Percentiles rank a stretch among this genome's conserved stretches.
Evolutionary conservation across 2,797 vertebrate genomes (phyloP).

Genomic region (Danio choprae): DNA sequence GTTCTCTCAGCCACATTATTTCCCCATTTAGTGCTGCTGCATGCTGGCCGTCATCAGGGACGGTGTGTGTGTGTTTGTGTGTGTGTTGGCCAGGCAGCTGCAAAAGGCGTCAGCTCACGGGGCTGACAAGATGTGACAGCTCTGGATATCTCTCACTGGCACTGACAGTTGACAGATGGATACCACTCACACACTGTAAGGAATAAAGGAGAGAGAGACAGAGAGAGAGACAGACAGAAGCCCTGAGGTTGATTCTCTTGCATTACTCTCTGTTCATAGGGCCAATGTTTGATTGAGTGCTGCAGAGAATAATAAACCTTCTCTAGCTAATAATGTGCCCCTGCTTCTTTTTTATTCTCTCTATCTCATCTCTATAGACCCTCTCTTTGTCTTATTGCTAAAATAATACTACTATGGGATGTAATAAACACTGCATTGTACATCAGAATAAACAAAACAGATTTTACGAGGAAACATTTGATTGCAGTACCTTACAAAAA

Average conservation of each 20-base stretch:
- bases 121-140: conserved; percentile 98
- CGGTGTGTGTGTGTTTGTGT: conserved; percentile 68
- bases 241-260: conserved; percentile 86
- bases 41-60: conserved; percentile 82
- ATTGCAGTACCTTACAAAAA: neutral
- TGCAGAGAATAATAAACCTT: conserved; percentile 88
- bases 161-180: conserved; percentile 99
- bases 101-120: conserved; percentile 91
- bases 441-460: neutral
- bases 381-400: conserved; percentile 43
- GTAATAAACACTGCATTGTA: conserved; percentile 21
- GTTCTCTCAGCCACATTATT: conserved; percentile 54
- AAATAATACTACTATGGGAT: conserved; percentile 20
- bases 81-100: conserved; percentile 85
- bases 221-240: conserved; percentile 58
- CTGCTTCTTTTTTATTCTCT: conserved; percentile 60
- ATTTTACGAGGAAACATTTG: neutral
- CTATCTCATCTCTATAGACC: conserved; percentile 19
- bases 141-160: conserved; percentile 94
- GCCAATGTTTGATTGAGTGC: conserved; percentile 88
- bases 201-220: conserved; percentile 67
- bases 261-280: conserved; percentile 87
- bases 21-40: conserved; percentile 69
- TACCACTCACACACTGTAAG: conserved; percentile 94
- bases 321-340: conserved; percentile 75